Base-by-base conservation (phyloP, 2,888 invertebrate species). In the Anticlea derivata region DNA sequence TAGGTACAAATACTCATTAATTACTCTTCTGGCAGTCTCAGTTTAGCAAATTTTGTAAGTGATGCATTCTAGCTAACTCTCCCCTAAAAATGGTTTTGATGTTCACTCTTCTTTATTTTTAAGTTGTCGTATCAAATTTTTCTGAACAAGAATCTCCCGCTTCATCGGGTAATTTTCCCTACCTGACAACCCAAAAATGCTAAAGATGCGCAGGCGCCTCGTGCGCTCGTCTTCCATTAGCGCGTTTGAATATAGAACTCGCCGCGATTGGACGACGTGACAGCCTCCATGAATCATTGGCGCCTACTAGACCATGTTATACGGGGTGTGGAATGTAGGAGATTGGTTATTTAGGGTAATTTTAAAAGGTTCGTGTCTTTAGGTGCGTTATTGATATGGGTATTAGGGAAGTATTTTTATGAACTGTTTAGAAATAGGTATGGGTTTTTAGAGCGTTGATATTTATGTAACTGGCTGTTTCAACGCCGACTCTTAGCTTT, bases 201-300 rank as follows among this genome's bases (percentile, higher is more conserved):
- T 60, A 73, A 70, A 75, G 73, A 79, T 79, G 85, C 78, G 78
- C 81, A 71, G 74, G 84, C 85, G 86, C 82, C 75, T 69, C 70
- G 70, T 74, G 76, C 75, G 78, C 75, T 77, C 80, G 75, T 63
- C 77, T 84, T 87, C 87, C 87, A 88, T 87, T 89, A 89, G 86
- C 81, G 84, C 74, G 80, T 83, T 85, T 80, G 78, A 70, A 86
- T 86, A 77, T 87, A 86, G 86, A 88, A 85, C 78, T 70, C 66
- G 64, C 66, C 65, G 66, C 66, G 75, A 86, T 86, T 85, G 84
- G 84, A 54, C 61, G 65, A 41, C 31, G 31, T 30, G 29, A 48
- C 67, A 58, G 47, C 44, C 60, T 60, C 66, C 68, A 81, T 87
- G 81, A 85, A 84, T 87, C 86, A 85, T 78, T 80, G 82, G 82